Conservation (phyloP, 2,888 invertebrate species). For the Theodoxus fluviatilis region DNA sequence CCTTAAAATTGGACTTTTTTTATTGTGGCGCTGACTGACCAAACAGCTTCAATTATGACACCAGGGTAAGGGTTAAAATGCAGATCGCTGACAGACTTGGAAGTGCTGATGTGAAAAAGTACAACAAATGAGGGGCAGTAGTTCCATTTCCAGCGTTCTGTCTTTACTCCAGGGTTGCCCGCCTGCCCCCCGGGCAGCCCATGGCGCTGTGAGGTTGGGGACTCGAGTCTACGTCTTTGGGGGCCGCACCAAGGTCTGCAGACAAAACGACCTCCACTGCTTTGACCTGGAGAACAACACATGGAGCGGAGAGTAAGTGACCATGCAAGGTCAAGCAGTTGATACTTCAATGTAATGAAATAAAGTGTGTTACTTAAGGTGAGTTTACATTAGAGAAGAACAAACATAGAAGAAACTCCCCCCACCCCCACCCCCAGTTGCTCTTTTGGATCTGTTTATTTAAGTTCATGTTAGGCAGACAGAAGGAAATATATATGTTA, state of each 20-base stretch:
- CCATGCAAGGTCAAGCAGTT: no score
- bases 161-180: slow-evolving; percentile 58
- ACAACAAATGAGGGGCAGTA: not conserved
- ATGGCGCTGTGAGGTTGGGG: slow-evolving; percentile 60
- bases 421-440: no score
- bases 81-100: no score
- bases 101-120: not conserved
- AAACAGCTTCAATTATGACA: no score
- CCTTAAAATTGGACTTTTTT: not conserved
- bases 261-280: slow-evolving; percentile 66
- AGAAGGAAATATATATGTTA: no score
- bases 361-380: no score
- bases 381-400: no score
- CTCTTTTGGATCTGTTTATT: no score
- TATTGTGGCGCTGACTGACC: not conserved
- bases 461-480: no score
- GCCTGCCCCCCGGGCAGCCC: slow-evolving; percentile 67
- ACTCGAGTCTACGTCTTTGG: slow-evolving; percentile 66
- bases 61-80: no score
- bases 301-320: slow-evolving; percentile 66
- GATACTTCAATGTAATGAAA: no score
- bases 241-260: slow-evolving; percentile 61
- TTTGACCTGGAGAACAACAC: slow-evolving; percentile 63
- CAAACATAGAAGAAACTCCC: no score
- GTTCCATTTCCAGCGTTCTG: slow-evolving; percentile 19